phyloP scores from a whole-genome alignment of 1,140 invertebrate species.

The Brachionus calyciflorus region DNA sequence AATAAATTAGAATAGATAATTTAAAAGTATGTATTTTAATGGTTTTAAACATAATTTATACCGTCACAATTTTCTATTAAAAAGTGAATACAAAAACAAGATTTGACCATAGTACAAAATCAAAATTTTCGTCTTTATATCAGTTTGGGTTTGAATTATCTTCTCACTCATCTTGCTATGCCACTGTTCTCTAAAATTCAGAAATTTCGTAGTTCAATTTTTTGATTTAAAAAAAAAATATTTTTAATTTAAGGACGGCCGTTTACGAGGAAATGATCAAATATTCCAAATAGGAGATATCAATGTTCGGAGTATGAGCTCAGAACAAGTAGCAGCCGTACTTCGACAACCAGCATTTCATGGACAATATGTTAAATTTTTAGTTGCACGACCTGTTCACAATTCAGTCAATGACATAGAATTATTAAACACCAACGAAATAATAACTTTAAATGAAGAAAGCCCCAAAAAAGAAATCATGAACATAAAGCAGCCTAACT shows the following conservation, averaged over 20 bases:
- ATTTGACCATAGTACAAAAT: too few relatives aligned
- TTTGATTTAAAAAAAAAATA: not conserved
- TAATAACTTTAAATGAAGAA: not conserved
- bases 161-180: too few relatives aligned
- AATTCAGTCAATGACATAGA: constrained; percentile 1
- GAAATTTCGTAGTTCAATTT: too few relatives aligned
- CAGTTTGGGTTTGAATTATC: too few relatives aligned
- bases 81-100: too few relatives aligned
- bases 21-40: too few relatives aligned
- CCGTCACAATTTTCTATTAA: too few relatives aligned
- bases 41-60: too few relatives aligned
- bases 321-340: constrained; percentile 86
- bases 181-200: too few relatives aligned
- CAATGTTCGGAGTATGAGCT: constrained; percentile 80
- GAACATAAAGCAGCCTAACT: constrained; percentile 47
- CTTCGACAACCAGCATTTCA: constrained; percentile 70
- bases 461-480: not conserved
- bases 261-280: constrained; percentile 85
- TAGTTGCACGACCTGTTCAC: constrained; percentile 71
- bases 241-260: constrained; percentile 68
- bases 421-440: not conserved
- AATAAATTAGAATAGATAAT: too few relatives aligned
- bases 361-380: constrained; percentile 76
- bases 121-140: too few relatives aligned
- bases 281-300: constrained; percentile 89